A percentile compares a stretch with the other conserved stretches of the same genome.
Evolutionary conservation across 2,113 vertebrate species (phyloP).

Genomic region (Nibea coibor): DNA sequence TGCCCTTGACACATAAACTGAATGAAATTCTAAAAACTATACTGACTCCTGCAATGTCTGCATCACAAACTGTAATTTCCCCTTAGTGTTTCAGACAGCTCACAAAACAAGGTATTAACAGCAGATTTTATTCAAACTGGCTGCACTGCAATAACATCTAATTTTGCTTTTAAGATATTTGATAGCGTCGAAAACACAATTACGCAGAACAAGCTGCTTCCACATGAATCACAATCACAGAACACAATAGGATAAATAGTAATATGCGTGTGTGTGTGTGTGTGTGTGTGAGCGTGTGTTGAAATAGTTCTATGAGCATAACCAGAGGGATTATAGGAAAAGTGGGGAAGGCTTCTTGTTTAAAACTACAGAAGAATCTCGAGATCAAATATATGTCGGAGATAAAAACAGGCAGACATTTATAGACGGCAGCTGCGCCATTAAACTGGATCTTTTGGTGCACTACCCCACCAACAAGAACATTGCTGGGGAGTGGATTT

Average conservation of each 20-base stretch:
- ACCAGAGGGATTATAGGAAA: conserved; percentile 28
- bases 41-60: conserved; percentile 20
- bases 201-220: conserved; percentile 22
- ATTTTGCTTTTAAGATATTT: conserved; percentile 30
- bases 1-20: conserved; percentile 28
- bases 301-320: conserved; percentile 32
- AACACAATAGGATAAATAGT: conserved; percentile 1
- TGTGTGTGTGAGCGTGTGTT: not conserved
- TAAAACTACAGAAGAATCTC: conserved; percentile 45
- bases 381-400: conserved; percentile 61
- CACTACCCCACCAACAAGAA: conserved; percentile 39
- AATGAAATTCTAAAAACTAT: conserved; percentile 31
- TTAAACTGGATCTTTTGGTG: conserved; percentile 58
- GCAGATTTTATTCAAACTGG: conserved; percentile 29
- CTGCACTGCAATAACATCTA: conserved; percentile 8
- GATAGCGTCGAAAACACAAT: conserved; percentile 4
- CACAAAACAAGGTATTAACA: conserved; percentile 10
- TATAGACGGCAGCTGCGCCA: conserved; percentile 61
- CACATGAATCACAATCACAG: conserved; percentile 20
- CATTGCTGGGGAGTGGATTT: conserved; percentile 56
- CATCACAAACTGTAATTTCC: conserved; percentile 40
- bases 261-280: not conserved
- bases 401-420: conserved; percentile 64
- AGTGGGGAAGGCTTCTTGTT: conserved; percentile 37
- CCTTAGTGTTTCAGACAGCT: not conserved